These are phyloP conservation scores for Hermaeophaga mercurialis DNA, from an alignment of 2,888 invertebrate genomes.

Conservation along the genomic window DNA sequence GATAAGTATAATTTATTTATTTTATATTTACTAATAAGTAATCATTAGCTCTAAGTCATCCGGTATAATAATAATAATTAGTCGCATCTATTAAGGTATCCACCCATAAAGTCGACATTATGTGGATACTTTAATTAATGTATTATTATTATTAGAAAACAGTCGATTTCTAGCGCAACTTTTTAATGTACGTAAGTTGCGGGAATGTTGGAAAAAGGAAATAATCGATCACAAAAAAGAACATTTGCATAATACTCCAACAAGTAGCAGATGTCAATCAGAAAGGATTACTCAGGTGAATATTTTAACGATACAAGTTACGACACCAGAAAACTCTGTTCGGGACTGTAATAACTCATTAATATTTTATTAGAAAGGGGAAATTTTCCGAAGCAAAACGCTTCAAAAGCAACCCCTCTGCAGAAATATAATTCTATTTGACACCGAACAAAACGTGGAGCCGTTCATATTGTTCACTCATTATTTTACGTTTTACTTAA, in stretches of 20 bases:
- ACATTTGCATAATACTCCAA: constrained; percentile 2
- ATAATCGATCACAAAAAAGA: background rate
- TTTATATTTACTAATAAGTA: no score
- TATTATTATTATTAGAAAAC: no score
- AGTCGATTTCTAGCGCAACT: no score
- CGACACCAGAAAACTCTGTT: constrained; percentile 12
- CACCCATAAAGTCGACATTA: no score
- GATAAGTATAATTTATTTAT: no score
- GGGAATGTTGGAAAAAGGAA: no score
- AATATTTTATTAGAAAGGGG: constrained; percentile 12
- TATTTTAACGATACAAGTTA: constrained; percentile 9
- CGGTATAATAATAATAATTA: no score
- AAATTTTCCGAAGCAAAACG: constrained; percentile 3
- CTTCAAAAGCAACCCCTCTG: background rate
- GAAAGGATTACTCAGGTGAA: constrained; percentile 13
- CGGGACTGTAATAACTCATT: constrained; percentile 6
- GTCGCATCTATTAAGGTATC: no score
- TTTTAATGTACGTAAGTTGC: no score
- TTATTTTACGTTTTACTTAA: constrained; percentile 4
- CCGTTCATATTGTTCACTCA: constrained; percentile 4
- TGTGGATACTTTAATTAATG: no score
- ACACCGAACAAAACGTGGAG: background rate
- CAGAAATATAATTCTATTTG: constrained; percentile 3
- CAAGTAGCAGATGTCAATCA: constrained; percentile 10
- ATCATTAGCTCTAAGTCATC: no score